phyloP scores from a whole-genome alignment of 2,797 vertebrate species.

The Cephalopachus bancanus region DNA sequence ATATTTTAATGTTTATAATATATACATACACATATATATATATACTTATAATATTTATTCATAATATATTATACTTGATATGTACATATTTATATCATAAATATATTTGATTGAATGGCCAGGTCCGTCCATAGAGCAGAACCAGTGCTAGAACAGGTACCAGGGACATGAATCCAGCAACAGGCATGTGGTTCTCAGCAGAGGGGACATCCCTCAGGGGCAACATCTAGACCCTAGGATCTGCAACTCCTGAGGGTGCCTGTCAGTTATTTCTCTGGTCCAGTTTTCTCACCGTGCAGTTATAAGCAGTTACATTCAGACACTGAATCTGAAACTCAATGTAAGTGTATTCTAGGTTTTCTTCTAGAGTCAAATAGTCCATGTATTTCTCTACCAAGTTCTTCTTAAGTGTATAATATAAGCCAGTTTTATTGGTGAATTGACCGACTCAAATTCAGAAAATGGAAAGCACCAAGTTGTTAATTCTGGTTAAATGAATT shows the following conservation, averaged over 20 bases:
- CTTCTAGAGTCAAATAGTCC: background rate
- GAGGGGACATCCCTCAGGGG: fast-evolving
- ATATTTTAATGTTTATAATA: no score
- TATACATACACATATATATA: background rate
- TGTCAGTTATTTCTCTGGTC: background rate
- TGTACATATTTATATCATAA: background rate
- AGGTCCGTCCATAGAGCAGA: background rate
- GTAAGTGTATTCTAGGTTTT: background rate
- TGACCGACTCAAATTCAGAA: background rate
- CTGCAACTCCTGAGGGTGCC: background rate
- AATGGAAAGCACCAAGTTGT: background rate
- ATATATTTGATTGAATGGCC: background rate
- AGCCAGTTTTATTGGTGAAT: background rate
- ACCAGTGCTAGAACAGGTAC: background rate
- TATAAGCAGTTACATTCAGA: background rate
- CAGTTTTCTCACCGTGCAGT: background rate
- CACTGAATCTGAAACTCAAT: background rate
- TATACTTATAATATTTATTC: background rate
- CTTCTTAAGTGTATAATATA: background rate
- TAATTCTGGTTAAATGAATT: background rate
- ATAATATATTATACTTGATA: background rate
- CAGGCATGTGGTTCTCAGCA: background rate
- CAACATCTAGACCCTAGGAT: background rate
- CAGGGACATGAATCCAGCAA: background rate
- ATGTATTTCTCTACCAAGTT: background rate